These are phyloP conservation scores for Ceyx erithaca DNA, from an alignment of 2,797 vertebrate genomes.

Conservation along the genomic window DNA sequence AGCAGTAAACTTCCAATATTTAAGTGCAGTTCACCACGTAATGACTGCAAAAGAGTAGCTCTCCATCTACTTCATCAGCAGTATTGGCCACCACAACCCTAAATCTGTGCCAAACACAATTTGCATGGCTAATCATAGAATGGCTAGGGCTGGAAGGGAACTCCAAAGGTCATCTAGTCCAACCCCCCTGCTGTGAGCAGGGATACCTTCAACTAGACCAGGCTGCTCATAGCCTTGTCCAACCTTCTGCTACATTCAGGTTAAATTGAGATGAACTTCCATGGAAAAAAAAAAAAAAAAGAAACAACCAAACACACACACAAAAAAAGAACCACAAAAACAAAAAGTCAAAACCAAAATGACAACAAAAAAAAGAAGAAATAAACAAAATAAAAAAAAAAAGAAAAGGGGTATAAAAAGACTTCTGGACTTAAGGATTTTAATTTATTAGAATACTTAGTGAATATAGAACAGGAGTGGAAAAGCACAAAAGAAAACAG, in stretches of 20 bases:
- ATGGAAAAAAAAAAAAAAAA: neutral
- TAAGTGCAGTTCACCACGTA: neutral
- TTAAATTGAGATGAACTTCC: neutral
- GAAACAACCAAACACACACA: too few species aligned
- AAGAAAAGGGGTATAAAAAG: neutral
- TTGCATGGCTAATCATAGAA: neutral
- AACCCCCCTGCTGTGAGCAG: too few species aligned
- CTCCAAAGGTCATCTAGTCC: too few species aligned
- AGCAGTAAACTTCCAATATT: neutral
- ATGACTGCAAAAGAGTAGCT: neutral
- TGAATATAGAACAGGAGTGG: neutral
- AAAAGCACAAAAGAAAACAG: neutral
- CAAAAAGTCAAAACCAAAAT: too few species aligned
- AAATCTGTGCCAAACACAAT: neutral
- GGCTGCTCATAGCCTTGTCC: too few species aligned
- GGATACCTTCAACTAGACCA: too few species aligned
- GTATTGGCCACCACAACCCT: constrained; percentile 13
- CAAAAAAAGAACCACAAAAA: too few species aligned
- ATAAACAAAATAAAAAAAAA: too few species aligned
- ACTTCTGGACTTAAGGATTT: neutral
- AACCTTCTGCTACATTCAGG: neutral
- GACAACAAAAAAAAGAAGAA: too few species aligned
- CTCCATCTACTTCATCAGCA: neutral
- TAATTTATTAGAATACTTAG: neutral
- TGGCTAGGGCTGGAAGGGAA: too few species aligned